Conservation (phyloP, 1,140 invertebrate genomes). For the Dufourea novaeangliae region DNA sequence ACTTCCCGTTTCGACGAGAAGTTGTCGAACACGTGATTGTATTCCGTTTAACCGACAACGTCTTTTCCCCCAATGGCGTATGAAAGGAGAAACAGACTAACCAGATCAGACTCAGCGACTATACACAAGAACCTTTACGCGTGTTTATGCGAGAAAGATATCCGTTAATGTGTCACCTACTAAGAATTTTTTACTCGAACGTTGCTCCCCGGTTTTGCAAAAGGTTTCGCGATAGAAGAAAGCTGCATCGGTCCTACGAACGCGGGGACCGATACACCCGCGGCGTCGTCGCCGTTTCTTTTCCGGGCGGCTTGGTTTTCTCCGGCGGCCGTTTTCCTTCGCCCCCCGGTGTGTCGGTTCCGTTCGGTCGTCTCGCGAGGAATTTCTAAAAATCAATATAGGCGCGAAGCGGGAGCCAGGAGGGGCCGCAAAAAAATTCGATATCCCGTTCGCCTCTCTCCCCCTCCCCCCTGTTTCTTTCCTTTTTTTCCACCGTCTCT, state of each 20-base stretch:
- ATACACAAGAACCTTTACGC: too few relatives aligned
- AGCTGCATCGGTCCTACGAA: conserved; percentile 29
- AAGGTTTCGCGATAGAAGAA: conserved; percentile 35
- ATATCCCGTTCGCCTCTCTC: conserved; percentile 56
- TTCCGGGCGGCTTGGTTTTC: conserved; percentile 56
- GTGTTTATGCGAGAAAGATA: too few relatives aligned
- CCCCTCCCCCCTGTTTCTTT: conserved; percentile 27
- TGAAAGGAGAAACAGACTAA: too few relatives aligned
- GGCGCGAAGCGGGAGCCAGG: conserved; percentile 52
- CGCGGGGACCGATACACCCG: not conserved
- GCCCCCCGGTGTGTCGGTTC: too few relatives aligned
- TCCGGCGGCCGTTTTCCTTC: conserved; percentile 38
- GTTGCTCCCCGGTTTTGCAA: conserved; percentile 10
- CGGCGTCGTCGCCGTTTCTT: too few relatives aligned
- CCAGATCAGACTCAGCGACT: too few relatives aligned
- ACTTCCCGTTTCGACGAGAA: too few relatives aligned
- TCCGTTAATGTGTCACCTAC: too few relatives aligned
- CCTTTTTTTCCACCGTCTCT: conserved; percentile 34
- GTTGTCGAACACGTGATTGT: too few relatives aligned
- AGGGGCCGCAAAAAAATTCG: conserved; percentile 64
- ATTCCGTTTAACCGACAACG: too few relatives aligned
- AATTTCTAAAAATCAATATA: conserved; percentile 80
- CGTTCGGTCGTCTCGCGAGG: conserved; percentile 66
- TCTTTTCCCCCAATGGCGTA: too few relatives aligned
- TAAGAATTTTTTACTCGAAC: conserved; percentile 12